These are phyloP conservation scores for Percopsis omiscomaycus DNA, from an alignment of 2,797 vertebrate genomes.

Conservation along the genomic window DNA sequence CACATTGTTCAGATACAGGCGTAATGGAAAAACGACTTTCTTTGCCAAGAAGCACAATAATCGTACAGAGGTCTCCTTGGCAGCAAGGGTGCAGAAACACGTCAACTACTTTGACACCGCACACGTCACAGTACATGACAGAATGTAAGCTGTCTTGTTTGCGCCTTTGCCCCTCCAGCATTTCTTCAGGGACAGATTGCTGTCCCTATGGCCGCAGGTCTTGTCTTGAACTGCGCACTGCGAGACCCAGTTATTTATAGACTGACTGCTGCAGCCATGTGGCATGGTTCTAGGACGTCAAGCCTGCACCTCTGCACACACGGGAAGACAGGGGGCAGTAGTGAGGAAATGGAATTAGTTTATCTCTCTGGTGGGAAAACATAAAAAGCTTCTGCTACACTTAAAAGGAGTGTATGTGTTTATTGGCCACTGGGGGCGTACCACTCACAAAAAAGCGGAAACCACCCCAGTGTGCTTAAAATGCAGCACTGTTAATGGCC, in stretches of 20 bases:
- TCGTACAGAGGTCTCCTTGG: conserved; percentile 10
- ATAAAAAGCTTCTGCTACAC: conserved; percentile 51
- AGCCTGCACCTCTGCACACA: conserved; percentile 27
- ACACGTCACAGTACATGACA: background rate
- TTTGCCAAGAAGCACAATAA: conserved; percentile 25
- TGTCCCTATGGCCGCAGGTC: conserved; percentile 63
- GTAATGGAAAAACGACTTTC: conserved; percentile 25
- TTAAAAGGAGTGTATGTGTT: conserved; percentile 3
- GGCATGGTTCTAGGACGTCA: conserved; percentile 57
- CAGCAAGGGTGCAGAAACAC: conserved; percentile 21
- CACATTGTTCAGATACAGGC: too few relatives aligned
- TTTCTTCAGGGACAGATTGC: conserved; percentile 71
- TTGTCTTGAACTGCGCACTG: conserved; percentile 59
- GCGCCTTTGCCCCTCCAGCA: conserved; percentile 47
- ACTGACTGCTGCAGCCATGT: conserved; percentile 60
- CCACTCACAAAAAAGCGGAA: background rate
- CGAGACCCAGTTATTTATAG: conserved; percentile 73
- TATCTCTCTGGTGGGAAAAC: conserved; percentile 38
- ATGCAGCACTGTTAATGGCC: too few relatives aligned
- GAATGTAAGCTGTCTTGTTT: conserved; percentile 47
- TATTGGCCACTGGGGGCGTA: too few relatives aligned
- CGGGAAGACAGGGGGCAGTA: background rate
- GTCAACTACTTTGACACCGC: background rate
- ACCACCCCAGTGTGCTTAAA: too few relatives aligned
- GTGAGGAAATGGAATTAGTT: background rate